Base-by-base conservation (phyloP, 2,113 vertebrate genomes). In the Lophura nycthemera region DNA sequence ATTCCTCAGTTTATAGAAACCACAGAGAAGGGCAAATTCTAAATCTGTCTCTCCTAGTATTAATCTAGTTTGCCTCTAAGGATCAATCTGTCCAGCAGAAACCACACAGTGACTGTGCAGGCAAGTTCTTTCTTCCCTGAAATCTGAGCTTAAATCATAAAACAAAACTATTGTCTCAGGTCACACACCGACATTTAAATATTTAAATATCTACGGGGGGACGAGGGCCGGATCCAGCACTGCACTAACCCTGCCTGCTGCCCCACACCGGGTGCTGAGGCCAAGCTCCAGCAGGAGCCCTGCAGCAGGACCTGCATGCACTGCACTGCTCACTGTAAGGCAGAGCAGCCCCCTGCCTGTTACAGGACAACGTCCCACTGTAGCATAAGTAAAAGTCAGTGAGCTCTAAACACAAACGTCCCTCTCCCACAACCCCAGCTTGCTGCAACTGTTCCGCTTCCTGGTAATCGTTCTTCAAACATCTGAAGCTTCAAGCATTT, bases 1-100 rank as follows among this genome's bases (percentile, higher is more conserved):
- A 88, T 95, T 92, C 86, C 86, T 91, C 73, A 65, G 89, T 91
- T 96, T 90, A 96, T 67, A 90, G 83, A 94, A 95, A 95, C 76
- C 93, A 91, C 85, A 88, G 45, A 95, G 43, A 88, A 91, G 76
- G 65, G 87, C 8, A 12, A 86, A 92, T 90, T 90, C 95, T 97
- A 96, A 91, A 97, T 93, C 91, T 1, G 19, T 86, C 91, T 91
- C 74, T 95, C 69, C 91, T 42, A 60, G 56, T 69, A 91, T 91
- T 95, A 95, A 93, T 82, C 76, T 48, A 65, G 73, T 95, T 95
- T 90, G 86, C 72, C 77, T 95, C 91, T 76, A 86, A 95, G 89
- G 83, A 95, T 95, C 90, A 61, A 91, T 93, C 91, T 95, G 81
- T 86, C 52, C 83, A 65, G 72, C 6, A 81, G 76, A 92, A 97